Percentiles rank a stretch among this genome's conserved stretches.
Conservation (phyloP, 1,140 invertebrate species). For the Drosophila arizonae region DNA sequence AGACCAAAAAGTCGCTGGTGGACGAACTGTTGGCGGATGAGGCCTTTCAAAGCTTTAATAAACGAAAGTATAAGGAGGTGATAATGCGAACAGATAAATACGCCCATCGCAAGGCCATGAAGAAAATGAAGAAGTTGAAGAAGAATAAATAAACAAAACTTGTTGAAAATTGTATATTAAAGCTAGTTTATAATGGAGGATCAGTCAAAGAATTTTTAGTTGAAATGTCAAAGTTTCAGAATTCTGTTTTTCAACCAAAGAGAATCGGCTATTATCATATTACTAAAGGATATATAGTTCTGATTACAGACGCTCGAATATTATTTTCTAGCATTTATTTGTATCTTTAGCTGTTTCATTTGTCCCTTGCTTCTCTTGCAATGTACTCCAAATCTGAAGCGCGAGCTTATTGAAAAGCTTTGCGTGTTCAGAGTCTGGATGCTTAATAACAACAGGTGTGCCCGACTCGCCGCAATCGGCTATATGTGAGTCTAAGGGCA, state of each 20-base stretch:
- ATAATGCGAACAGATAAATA: slow-evolving; percentile 88
- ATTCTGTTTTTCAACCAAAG: too few species aligned
- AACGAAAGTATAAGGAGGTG: slow-evolving; percentile 91
- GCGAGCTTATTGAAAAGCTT: slow-evolving; percentile 60
- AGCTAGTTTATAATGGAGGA: too few species aligned
- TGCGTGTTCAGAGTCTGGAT: slow-evolving; percentile 84
- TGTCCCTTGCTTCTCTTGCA: slow-evolving; percentile 12
- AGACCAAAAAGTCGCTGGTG: slow-evolving; percentile 95
- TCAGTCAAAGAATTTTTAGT: too few species aligned
- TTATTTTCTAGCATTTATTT: neutral
- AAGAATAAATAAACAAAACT: slow-evolving; percentile 64
- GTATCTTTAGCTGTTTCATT: neutral
- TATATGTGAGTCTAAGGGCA: slow-evolving; percentile 90
- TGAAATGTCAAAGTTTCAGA: too few species aligned
- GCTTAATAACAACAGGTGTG: slow-evolving; percentile 89
- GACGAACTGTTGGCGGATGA: slow-evolving; percentile 96
- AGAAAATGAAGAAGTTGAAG: slow-evolving; percentile 80
- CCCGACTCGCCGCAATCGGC: slow-evolving; percentile 89
- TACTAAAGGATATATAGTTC: too few species aligned
- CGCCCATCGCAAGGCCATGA: slow-evolving; percentile 63
- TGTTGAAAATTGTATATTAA: neutral
- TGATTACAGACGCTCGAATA: neutral
- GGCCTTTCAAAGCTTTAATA: slow-evolving; percentile 93
- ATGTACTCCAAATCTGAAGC: slow-evolving; percentile 28
- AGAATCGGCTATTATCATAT: too few species aligned